phyloP scores from a whole-genome alignment of 2,797 vertebrate genomes.

The Pelobates cultripes region DNA sequence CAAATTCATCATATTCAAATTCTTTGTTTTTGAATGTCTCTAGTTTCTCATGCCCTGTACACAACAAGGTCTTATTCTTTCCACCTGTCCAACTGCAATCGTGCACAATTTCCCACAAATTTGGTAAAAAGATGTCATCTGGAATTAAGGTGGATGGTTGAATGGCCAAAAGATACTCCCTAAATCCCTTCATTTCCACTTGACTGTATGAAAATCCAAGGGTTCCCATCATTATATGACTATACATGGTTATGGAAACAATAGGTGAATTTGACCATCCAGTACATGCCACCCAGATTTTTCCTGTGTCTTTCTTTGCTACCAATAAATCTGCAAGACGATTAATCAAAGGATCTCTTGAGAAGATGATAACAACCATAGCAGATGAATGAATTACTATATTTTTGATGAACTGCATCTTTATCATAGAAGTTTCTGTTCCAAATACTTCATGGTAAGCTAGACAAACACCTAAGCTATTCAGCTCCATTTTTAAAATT shows the following conservation, averaged over 20 bases:
- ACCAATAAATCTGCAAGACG: neutral
- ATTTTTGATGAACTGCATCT: neutral
- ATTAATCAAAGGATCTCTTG: slow-evolving; percentile 19
- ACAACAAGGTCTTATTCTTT: neutral
- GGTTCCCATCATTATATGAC: slow-evolving; percentile 25
- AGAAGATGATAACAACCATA: slow-evolving; percentile 38
- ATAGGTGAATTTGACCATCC: slow-evolving; percentile 31
- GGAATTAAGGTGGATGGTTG: slow-evolving; percentile 15
- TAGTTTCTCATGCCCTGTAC: slow-evolving; percentile 41
- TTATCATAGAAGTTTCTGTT: neutral
- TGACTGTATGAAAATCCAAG: slow-evolving; percentile 22
- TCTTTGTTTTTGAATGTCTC: neutral
- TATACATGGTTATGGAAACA: neutral
- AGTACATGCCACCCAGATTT: slow-evolving; percentile 40
- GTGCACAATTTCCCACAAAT: slow-evolving; percentile 44
- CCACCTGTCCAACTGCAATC: neutral
- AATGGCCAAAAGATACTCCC: neutral
- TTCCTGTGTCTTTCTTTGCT: neutral
- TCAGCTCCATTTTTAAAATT: slow-evolving; percentile 17
- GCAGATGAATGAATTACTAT: slow-evolving; percentile 24
- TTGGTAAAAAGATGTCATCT: slow-evolving; percentile 34
- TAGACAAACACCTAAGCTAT: slow-evolving; percentile 16
- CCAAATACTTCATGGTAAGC: slow-evolving; percentile 33
- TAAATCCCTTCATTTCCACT: neutral
- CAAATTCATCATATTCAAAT: neutral